Base-by-base conservation (phyloP, 2,888 invertebrate species). In the Oscheius onirici region DNA sequence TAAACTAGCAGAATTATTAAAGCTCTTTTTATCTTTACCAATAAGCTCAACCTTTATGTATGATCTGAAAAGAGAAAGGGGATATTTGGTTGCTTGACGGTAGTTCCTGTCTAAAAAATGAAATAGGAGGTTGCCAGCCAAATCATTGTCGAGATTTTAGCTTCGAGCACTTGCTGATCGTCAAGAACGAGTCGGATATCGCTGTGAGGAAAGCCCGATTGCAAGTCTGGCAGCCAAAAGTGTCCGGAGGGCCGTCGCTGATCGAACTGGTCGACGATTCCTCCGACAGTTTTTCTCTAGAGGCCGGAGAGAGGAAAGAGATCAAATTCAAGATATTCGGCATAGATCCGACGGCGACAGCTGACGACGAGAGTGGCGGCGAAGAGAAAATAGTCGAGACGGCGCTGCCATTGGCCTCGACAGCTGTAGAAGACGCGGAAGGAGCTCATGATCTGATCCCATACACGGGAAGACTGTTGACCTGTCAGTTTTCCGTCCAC, bases 241-340 rank as follows among this genome's bases (percentile, higher is more conserved):
- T 76, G 11, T 57, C 77, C 71, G 86, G 84, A 40, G 86, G 85
- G 26, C 84, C 86, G 10, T 77, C 81, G 3, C 71, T 86, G 55
- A 73, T 85, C 41, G 72, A 79, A 54, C 52, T 85, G 15, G 44
- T 57, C 3, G 70, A 76, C 3, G 75, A 75, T 6, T 73, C 69
- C 26, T 73, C 74, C 55, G 52, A 70, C 5, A 46, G 70, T 17
- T 75, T 77, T 69, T 40, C 51, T 8, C 66, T 86, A 0, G 72
- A 69, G 1, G 80, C 86, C 2, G 69, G 71, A 5, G 78, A 78
- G 49, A 65, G 71, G 10, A 75, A 71, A 41, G 77, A 81, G 28
- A 69, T 86, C 34, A 73, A 70, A n/a, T 83, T 86, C 69, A 75
- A 76, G 17, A 82, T 86, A 17, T 86, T 87, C 66, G 86, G 86